Conservation (phyloP, 2,888 invertebrate genomes). For the Agrochola circellaris region DNA sequence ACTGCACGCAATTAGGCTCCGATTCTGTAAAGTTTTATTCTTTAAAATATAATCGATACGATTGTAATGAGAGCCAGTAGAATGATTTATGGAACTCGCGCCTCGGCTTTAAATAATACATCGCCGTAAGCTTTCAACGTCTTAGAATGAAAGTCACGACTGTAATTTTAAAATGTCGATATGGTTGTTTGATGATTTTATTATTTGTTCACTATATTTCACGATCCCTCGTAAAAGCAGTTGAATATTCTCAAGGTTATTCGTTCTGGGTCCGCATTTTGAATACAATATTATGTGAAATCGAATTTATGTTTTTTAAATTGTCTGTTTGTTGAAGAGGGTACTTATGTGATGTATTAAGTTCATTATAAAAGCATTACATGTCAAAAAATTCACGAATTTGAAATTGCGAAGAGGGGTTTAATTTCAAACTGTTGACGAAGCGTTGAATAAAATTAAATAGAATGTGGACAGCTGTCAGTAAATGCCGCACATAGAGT, state of each 20-base stretch:
- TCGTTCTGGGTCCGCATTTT: conserved; percentile 44
- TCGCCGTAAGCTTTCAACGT: conserved; percentile 89
- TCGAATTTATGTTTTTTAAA: conserved; percentile 42
- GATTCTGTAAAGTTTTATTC: conserved; percentile 83
- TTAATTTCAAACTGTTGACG: neutral
- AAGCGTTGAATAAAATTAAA: neutral
- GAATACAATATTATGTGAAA: conserved; percentile 50
- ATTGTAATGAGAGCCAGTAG: conserved; percentile 82
- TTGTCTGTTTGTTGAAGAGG: conserved; percentile 36
- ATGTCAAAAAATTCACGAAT: neutral
- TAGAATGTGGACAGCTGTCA: neutral
- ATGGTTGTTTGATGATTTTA: conserved; percentile 84
- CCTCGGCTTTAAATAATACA: conserved; percentile 87
- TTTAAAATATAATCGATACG: conserved; percentile 83
- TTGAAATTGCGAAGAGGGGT: neutral
- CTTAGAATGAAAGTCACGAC: conserved; percentile 89
- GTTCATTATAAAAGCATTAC: conserved; percentile 25
- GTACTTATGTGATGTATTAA: conserved; percentile 15
- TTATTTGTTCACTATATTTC: conserved; percentile 75
- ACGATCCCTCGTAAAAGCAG: conserved; percentile 55
- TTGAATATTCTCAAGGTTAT: conserved; percentile 63
- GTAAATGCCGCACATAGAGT: neutral
- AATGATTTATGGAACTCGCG: conserved; percentile 87
- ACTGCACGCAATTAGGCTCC: conserved; percentile 80
- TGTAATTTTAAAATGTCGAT: conserved; percentile 89